Base-by-base conservation (phyloP, 2,888 invertebrate genomes). In the Epinotia nisella region DNA sequence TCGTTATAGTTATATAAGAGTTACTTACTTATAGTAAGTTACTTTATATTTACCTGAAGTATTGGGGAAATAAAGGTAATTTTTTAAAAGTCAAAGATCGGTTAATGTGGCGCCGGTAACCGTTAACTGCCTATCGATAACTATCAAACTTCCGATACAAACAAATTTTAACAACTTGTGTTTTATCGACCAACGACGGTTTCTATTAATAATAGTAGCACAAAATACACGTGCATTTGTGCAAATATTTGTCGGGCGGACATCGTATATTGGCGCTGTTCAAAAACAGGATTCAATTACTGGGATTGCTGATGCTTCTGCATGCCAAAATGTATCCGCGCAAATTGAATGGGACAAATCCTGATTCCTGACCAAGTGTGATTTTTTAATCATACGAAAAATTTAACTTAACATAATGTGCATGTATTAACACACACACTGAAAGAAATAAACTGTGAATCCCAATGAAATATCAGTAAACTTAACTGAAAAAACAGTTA, bases 261-360 rank as follows among this genome's bases (percentile, higher is more conserved):
- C 72, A 53, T 66, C 53, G 72, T 56, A 62, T 49, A 70, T 70
- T 74, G 71, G 71, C 68, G 58, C 75, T 65, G 75, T 61, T 70
- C 74, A 69, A 70, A 76, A 76, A 74, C 75, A 75, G 76, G 76
- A 78, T 79, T 79, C 78, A 78, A 79, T 78, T 78, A 79, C 76
- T 62, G 72, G 74, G 78, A 78, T 79, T 78, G 78, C 78, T 78
- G 77, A 74, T 73, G 75, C 74, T 75, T 70, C 56, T 66, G 68
- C 73, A 75, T 74, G 76, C 76, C 76, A 76, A 78, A 79, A 77
- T 75, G 76, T 73, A 70, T 72, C 56, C 74, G 61, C 70, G 74
- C 70, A 77, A 77, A 79, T 76, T 77, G 78, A 73, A 76, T 72
- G 75, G 74, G 72, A 71, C 70, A 66, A 70, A 72, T 74, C 69